These are phyloP conservation scores for Microcebus griseorufus DNA, from an alignment of 2,113 vertebrate species.

Conservation along the genomic window DNA sequence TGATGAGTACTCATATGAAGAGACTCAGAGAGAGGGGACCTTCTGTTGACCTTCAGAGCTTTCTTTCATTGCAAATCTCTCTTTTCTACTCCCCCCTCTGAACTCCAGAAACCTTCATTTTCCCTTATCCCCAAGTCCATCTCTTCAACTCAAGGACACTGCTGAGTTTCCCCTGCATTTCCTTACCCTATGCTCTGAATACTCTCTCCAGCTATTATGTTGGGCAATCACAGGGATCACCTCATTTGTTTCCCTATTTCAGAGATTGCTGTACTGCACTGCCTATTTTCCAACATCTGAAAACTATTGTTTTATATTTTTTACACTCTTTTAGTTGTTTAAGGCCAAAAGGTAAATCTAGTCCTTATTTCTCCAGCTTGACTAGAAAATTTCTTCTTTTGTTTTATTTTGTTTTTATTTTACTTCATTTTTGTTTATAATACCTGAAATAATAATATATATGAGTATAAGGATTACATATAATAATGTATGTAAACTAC, in stretches of 20 bases:
- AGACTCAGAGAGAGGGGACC: not conserved
- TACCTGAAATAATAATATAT: not conserved
- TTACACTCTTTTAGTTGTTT: not conserved
- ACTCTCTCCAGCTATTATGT: not conserved
- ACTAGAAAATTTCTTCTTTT: not conserved
- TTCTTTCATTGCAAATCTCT: not conserved
- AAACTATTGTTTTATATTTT: not conserved
- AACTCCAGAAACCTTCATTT: not conserved
- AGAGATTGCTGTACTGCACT: not conserved
- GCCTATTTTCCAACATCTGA: not conserved
- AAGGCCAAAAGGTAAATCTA: not conserved
- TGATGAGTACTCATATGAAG: not conserved
- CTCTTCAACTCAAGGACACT: not conserved
- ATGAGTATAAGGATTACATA: not conserved
- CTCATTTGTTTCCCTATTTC: not conserved
- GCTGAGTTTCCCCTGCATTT: not conserved
- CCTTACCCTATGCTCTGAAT: not conserved
- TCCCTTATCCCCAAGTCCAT: not conserved
- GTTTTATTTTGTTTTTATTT: not conserved
- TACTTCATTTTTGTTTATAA: not conserved
- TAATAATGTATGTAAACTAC: not conserved
- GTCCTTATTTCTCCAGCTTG: not conserved
- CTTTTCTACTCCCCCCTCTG: not conserved
- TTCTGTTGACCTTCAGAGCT: not conserved
- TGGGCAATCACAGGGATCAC: not conserved